Conservation (phyloP, 2,797 vertebrate genomes). For the Rhabdophis nuchalis region DNA sequence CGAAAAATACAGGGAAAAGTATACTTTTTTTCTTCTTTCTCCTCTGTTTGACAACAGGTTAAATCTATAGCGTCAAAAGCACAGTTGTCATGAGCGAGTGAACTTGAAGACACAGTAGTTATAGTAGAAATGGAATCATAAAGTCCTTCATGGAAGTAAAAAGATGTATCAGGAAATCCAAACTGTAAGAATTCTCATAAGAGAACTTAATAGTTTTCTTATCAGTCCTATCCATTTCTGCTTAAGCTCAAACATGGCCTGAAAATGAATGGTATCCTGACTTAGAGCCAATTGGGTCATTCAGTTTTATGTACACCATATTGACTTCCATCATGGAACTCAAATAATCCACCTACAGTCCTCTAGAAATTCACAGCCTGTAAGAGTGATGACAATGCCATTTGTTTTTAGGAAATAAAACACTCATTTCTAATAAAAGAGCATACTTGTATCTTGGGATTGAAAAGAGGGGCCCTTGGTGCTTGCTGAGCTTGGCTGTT, state of each 20-base stretch:
- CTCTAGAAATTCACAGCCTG: background rate
- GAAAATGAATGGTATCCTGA: background rate
- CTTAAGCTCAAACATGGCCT: background rate
- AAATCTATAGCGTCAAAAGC: background rate
- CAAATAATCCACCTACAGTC: background rate
- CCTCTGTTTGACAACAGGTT: background rate
- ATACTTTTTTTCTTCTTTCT: background rate
- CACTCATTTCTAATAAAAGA: background rate
- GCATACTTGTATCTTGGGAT: background rate
- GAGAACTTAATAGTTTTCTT: background rate
- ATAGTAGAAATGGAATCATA: background rate
- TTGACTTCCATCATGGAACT: background rate
- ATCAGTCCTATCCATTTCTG: background rate
- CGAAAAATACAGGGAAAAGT: background rate
- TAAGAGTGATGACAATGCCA: background rate
- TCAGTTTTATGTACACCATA: background rate
- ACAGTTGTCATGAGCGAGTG: background rate
- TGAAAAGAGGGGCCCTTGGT: background rate
- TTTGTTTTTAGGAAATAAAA: background rate
- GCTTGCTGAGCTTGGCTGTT: background rate
- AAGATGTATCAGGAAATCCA: background rate
- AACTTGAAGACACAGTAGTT: background rate
- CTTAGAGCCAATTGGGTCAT: background rate
- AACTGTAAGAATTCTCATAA: background rate
- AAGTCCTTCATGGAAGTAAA: background rate